These are phyloP conservation scores for Cosmorhoe ocellata DNA, from an alignment of 2,888 invertebrate species.

Conservation along the genomic window DNA sequence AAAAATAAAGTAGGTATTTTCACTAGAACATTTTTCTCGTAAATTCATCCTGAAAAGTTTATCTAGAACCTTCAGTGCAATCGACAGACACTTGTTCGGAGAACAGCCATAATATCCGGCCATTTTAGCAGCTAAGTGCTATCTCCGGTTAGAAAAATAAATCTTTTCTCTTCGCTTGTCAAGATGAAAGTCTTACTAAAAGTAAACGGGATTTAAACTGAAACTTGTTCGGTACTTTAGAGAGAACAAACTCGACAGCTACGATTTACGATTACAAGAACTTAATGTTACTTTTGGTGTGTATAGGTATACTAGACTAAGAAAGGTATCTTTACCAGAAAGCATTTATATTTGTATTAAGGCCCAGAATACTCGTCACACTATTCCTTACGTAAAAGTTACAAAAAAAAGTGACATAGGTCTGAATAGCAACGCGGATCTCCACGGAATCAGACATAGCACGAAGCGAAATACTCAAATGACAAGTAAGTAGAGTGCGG, in stretches of 20 bases:
- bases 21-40: too few species aligned
- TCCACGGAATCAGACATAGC: too few species aligned
- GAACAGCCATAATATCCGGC: conserved; percentile 42
- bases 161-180: conserved; percentile 19
- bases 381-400: too few species aligned
- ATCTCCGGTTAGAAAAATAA: conserved; percentile 42
- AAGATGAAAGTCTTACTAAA: conserved; percentile 9
- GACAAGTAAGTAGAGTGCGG: too few species aligned
- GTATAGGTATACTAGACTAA: too few species aligned
- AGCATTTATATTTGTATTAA: too few species aligned
- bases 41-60: not conserved
- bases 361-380: too few species aligned
- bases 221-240: conserved; percentile 3
- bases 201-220: conserved; percentile 10
- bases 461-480: too few species aligned
- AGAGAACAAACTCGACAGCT: conserved; percentile 5
- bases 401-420: too few species aligned
- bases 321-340: too few species aligned
- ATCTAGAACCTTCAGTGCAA: conserved; percentile 9
- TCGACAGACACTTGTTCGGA: conserved; percentile 13
- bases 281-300: not conserved
- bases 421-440: too few species aligned
- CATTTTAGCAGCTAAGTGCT: conserved; percentile 33
- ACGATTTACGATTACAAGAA: conserved; percentile 8
- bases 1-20: too few species aligned